A percentile compares a stretch with the other conserved stretches of the same genome.
phyloP scores from a whole-genome alignment of 2,113 vertebrate species.

The Chlamydotis undulata region DNA sequence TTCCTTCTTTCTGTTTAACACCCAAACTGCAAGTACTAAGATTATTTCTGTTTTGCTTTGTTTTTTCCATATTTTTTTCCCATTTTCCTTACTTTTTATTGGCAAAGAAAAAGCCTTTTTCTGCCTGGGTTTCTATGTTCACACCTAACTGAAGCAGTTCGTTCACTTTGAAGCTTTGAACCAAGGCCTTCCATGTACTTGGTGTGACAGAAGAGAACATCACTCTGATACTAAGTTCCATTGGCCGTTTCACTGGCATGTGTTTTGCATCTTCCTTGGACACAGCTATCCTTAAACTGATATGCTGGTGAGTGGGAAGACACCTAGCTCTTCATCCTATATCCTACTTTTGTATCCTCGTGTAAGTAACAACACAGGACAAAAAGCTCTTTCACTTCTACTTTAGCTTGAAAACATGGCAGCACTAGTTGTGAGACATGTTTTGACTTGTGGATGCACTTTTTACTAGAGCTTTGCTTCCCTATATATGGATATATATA shows the following conservation, averaged over 20 bases:
- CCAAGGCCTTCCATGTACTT: background rate
- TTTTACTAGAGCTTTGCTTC: background rate
- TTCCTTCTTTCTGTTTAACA: background rate
- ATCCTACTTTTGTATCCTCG: background rate
- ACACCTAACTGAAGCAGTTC: background rate
- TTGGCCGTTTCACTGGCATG: background rate
- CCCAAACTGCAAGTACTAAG: background rate
- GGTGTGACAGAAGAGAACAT: conserved; percentile 8
- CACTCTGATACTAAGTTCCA: background rate
- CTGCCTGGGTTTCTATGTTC: background rate
- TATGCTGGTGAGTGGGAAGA: background rate
- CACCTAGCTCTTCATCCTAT: background rate
- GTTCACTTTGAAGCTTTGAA: background rate
- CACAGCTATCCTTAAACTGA: background rate
- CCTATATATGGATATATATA: background rate
- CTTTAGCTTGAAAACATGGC: background rate
- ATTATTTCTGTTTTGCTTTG: background rate
- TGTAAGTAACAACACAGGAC: background rate
- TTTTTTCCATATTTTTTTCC: background rate
- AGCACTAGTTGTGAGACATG: background rate
- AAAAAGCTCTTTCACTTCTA: background rate
- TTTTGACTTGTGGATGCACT: background rate
- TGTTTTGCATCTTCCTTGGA: background rate
- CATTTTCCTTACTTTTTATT: background rate
- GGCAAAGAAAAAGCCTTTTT: background rate